Evolutionary conservation across 2,797 vertebrate genomes (phyloP), one percentile per base, ranked within the genome.

Genomic region (Sebastes alutus): DNA sequence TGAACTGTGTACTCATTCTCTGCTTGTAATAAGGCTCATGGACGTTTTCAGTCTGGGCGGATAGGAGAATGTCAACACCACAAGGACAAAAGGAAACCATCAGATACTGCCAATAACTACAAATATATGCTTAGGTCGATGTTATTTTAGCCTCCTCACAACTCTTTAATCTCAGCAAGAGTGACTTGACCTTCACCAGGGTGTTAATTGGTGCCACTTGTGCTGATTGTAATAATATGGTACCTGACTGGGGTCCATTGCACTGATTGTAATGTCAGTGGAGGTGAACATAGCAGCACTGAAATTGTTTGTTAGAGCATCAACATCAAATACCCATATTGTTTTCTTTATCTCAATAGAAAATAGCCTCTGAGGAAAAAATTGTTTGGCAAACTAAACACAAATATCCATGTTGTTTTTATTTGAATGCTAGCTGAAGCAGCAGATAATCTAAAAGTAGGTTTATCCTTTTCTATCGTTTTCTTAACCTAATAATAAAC

Each of bases 161-260:
- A 68, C 20, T 22, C 62, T 64, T 77, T 69, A 56, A 81, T 84
- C 49, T 76, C 65, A 76, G 71, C 11, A 25, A 32, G 35, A 22
- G 20, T 30, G 6, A 55, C 70, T 66, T 64, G 66, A 83, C 56
- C 62, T 86, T 83, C 59, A 35, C n/a, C 29, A 80, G 33, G 23
- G 27, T 16, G 59, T 78, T 72, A 86, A 63, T 59, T 33, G 33
- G 60, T 64, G 49, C 63, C 74, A 56, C 80, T 81, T 35, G 18
- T 38, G 59, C 67, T 88, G 86, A 88, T 91, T 89, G 66, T 87
- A 89, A 92, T 88, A 75, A 80, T 59, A 82, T 54, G 49, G 56
- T 81, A 49, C 74, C 70, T 79, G 78, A 79, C 67, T 35, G 9
- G 12, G 61, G 27, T 70, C 33, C 54, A 66, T 65, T 75, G 66